Evolutionary conservation across 2,113 vertebrate genomes (phyloP).

Genomic region (Scophthalmus maximus): DNA sequence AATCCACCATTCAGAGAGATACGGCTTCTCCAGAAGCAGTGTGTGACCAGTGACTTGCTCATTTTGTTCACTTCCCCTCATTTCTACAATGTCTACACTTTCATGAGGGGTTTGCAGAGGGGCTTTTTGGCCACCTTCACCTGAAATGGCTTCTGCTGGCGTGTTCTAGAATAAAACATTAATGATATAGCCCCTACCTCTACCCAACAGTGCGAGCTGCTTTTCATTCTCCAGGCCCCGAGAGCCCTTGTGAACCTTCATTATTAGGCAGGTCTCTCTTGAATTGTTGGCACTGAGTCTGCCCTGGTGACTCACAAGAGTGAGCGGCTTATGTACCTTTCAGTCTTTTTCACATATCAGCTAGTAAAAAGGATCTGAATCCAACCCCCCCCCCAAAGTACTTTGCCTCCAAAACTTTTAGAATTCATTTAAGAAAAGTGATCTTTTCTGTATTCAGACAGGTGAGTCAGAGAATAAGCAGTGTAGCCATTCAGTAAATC

Average conservation of each 20-base stretch:
- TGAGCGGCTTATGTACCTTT: slow-evolving; percentile 15
- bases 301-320: slow-evolving; percentile 22
- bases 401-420: not conserved
- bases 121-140: slow-evolving; percentile 6
- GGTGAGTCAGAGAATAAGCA: slow-evolving; percentile 6
- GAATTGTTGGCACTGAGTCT: slow-evolving; percentile 13
- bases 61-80: slow-evolving; percentile 33
- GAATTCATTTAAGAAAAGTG: not conserved
- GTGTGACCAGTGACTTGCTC: slow-evolving; percentile 24
- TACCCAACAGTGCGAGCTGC: not conserved
- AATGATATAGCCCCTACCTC: slow-evolving; percentile 5
- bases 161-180: slow-evolving; percentile 26
- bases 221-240: slow-evolving; percentile 20
- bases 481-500: slow-evolving; percentile 5
- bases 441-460: slow-evolving; percentile 9
- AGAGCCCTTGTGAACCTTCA: slow-evolving; percentile 10
- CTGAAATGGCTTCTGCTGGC: slow-evolving; percentile 20
- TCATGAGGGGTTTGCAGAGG: not conserved
- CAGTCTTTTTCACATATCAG: not conserved
- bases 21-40: slow-evolving; percentile 6
- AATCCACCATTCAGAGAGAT: slow-evolving; percentile 17
- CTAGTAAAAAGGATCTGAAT: slow-evolving; percentile 23
- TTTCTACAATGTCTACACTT: slow-evolving; percentile 29
- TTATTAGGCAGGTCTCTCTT: slow-evolving; percentile 12
- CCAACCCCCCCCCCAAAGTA: not conserved